phyloP scores from a whole-genome alignment of 2,113 vertebrate species.

The Tor tambroides region DNA sequence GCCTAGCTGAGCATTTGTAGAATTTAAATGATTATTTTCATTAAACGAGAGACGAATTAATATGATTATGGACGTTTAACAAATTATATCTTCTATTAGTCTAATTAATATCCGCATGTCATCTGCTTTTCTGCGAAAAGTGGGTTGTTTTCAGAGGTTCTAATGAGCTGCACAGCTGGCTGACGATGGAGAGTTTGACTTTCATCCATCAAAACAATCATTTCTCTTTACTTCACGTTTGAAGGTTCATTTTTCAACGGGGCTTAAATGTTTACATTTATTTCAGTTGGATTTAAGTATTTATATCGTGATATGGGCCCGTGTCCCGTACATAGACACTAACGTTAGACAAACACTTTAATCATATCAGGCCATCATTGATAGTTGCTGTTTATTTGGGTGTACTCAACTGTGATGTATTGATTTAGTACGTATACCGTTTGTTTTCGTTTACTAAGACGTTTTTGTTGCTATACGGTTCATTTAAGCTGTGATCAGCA shows the following conservation, averaged over 20 bases:
- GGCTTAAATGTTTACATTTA: background rate
- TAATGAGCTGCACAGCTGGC: slow-evolving; percentile 21
- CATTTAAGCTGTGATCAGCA: background rate
- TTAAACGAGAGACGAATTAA: background rate
- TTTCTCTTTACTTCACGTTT: background rate
- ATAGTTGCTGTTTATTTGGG: background rate
- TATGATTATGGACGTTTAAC: background rate
- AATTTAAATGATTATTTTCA: slow-evolving; percentile 14
- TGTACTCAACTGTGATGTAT: background rate
- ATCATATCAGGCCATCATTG: slow-evolving; percentile 30
- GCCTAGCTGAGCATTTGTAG: background rate
- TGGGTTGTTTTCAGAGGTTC: background rate
- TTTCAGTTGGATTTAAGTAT: background rate
- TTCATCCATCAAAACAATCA: slow-evolving; percentile 12
- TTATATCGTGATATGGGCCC: slow-evolving; percentile 2
- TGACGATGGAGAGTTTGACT: slow-evolving; percentile 38
- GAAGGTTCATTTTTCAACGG: slow-evolving; percentile 38
- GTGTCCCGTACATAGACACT: background rate
- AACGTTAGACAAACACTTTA: background rate
- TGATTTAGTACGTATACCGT: background rate
- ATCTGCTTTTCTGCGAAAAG: slow-evolving; percentile 7
- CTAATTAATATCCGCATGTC: background rate
- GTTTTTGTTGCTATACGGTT: background rate
- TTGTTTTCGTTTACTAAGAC: too few relatives aligned
- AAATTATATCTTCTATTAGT: background rate